Evolutionary conservation across 2,888 invertebrate species (phyloP), one percentile per base, ranked within the genome.

Genomic region (Ypsolopha scabrella): DNA sequence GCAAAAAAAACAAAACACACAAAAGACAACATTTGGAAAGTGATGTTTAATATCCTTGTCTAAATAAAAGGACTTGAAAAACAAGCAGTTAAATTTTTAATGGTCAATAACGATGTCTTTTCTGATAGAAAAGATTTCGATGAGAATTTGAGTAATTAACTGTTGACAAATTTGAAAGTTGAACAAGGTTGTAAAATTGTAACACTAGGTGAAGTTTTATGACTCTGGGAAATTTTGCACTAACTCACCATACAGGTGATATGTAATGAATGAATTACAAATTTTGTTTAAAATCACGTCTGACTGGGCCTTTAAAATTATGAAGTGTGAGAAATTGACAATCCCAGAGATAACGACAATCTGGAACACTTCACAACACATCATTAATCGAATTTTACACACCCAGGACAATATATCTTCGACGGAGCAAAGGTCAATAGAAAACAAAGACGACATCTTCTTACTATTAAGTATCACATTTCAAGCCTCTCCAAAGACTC

Each of bases 401-500:
- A 11, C 11, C 39, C 10, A 3, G 9, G 10, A 39, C 9, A 39
- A 39, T 39, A 39, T 39, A n/a, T 39, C 9, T 9, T 3, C 2
- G 6, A 39, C 39, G 2, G 39, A 24, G 4, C 24, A 46, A 47
- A 47, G 47, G 47, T 36, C 47, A 47, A 13, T 47, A 10, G 13
- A 37, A 57, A 61, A 65, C 61, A 65, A 65, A 69, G 64, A 59
- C 13, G 7, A 66, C 63, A 76, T 73, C 72, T 78, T 79, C 80
- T 68, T 67, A 62, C 60, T 69, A 77, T 80, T 72, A 75, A 71
- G 62, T 72, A 80, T 81, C 76, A 68, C 68, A 82, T 82, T 83
- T 80, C 81, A 81, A 76, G 79, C 77, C 72, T 74, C 72, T 76
- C 64, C 62, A 70, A 72, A 75, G 65, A 69, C 69, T 75, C 72